Evolutionary conservation across 1,140 invertebrate species (phyloP).

Genomic region (Ladona fulva): DNA sequence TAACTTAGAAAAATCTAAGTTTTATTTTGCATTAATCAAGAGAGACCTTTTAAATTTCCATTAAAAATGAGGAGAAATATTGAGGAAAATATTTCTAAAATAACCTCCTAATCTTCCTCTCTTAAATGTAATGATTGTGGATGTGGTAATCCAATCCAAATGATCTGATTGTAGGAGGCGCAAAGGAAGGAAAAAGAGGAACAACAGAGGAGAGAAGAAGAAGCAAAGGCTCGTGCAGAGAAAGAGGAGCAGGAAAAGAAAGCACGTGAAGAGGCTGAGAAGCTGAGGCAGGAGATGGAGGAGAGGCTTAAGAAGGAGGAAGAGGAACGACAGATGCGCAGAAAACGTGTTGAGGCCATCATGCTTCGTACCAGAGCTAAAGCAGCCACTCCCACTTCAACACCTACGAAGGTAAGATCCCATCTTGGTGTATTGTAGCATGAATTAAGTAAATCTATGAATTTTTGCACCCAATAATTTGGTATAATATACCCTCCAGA

Average conservation of each 20-base stretch:
- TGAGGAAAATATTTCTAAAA: too few species aligned
- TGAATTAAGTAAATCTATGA: too few species aligned
- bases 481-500: too few species aligned
- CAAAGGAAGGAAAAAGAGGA: slow-evolving; percentile 59
- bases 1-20: too few species aligned
- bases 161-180: slow-evolving; percentile 41
- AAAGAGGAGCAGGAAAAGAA: slow-evolving; percentile 68
- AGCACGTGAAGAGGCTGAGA: slow-evolving; percentile 67
- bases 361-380: slow-evolving; percentile 68
- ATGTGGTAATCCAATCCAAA: too few species aligned
- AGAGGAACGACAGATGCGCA: slow-evolving; percentile 63
- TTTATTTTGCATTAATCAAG: too few species aligned
- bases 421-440: too few species aligned
- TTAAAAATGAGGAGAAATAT: too few species aligned
- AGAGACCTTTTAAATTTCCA: too few species aligned
- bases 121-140: too few species aligned
- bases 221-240: slow-evolving; percentile 55
- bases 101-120: too few species aligned
- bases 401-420: slow-evolving; percentile 35
- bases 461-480: too few species aligned
- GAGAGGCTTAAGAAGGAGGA: slow-evolving; percentile 68
- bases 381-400: slow-evolving; percentile 39
- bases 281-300: slow-evolving; percentile 61
- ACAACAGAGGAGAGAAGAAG: slow-evolving; percentile 49
- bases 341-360: slow-evolving; percentile 72